Evolutionary conservation across 2,113 vertebrate species (phyloP).

Genomic region (Brachypteracias leptosomus): DNA sequence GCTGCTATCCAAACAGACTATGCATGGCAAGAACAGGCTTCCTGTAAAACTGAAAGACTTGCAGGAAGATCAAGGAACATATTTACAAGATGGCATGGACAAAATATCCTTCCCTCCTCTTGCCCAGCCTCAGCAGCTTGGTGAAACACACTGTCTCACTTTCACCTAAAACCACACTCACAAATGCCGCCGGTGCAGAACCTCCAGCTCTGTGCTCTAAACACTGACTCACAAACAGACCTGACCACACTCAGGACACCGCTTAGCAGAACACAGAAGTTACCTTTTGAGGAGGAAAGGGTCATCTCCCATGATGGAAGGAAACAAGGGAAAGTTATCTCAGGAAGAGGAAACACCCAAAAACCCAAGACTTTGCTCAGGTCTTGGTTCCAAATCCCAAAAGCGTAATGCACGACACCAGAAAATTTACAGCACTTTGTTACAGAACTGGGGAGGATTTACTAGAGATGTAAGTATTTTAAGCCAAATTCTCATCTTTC

Average conservation of each 20-base stretch:
- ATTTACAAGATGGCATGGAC: conserved; percentile 38
- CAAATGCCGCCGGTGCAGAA: background rate
- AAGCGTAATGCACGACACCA: background rate
- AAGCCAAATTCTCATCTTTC: background rate
- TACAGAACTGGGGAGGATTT: background rate
- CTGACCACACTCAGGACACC: background rate
- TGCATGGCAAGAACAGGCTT: conserved; percentile 20
- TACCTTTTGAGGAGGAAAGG: background rate
- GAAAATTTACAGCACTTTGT: background rate
- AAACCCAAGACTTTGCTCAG: background rate
- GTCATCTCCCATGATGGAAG: background rate
- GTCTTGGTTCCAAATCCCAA: background rate
- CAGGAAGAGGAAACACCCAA: background rate
- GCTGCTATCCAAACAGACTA: conserved; percentile 32
- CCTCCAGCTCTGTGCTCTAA: background rate
- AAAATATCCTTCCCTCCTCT: background rate
- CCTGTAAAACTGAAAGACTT: conserved; percentile 32
- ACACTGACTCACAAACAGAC: background rate
- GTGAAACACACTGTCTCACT: background rate
- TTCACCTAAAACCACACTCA: background rate
- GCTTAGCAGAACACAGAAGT: background rate
- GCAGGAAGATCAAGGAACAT: conserved; percentile 16
- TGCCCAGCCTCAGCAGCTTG: conserved; percentile 12
- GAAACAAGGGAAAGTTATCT: background rate
- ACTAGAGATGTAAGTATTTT: background rate